Percentiles rank a stretch among this genome's conserved stretches.
phyloP scores from a whole-genome alignment of 2,113 vertebrate genomes.

The Caranx ignobilis region DNA sequence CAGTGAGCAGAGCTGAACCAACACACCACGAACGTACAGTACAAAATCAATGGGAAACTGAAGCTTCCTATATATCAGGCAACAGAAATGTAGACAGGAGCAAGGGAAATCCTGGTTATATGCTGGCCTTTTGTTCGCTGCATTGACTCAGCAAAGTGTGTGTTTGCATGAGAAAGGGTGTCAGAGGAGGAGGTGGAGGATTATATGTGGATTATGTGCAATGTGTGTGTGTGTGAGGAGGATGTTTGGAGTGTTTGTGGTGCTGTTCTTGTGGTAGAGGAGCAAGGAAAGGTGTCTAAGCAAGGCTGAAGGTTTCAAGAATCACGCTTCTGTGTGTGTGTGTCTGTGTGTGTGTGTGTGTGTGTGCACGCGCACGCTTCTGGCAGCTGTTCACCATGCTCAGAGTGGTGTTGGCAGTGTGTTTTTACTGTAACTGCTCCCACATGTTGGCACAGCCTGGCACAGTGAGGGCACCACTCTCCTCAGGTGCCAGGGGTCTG shows the following conservation, averaged over 20 bases:
- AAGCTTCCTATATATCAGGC: slow-evolving; percentile 69
- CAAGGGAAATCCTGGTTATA: slow-evolving; percentile 49
- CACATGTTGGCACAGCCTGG: slow-evolving; percentile 70
- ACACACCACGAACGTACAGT: slow-evolving; percentile 56
- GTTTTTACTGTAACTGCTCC: slow-evolving; percentile 72
- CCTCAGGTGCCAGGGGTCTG: slow-evolving; percentile 52
- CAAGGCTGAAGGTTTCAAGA: slow-evolving; percentile 29
- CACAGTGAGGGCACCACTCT: slow-evolving; percentile 55
- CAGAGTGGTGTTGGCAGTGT: slow-evolving; percentile 66
- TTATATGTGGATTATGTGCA: slow-evolving; percentile 52
- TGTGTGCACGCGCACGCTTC: slow-evolving; percentile 10
- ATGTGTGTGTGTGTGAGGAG: slow-evolving; percentile 36
- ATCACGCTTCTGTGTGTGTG: slow-evolving; percentile 12
- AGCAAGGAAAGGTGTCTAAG: slow-evolving; percentile 46
- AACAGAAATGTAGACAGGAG: slow-evolving; percentile 43
- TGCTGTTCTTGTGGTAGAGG: slow-evolving; percentile 39
- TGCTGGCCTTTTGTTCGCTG: slow-evolving; percentile 43
- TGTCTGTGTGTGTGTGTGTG: slow-evolving; percentile 26
- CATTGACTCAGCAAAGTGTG: slow-evolving; percentile 66
- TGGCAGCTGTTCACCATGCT: slow-evolving; percentile 63
- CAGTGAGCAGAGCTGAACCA: slow-evolving; percentile 60
- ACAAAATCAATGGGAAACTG: slow-evolving; percentile 67
- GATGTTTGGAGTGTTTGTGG: slow-evolving; percentile 44
- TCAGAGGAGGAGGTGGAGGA: slow-evolving; percentile 48
- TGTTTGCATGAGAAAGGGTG: slow-evolving; percentile 48